phyloP scores from a whole-genome alignment of 2,797 vertebrate species.

The Anisognathus igniventris region DNA sequence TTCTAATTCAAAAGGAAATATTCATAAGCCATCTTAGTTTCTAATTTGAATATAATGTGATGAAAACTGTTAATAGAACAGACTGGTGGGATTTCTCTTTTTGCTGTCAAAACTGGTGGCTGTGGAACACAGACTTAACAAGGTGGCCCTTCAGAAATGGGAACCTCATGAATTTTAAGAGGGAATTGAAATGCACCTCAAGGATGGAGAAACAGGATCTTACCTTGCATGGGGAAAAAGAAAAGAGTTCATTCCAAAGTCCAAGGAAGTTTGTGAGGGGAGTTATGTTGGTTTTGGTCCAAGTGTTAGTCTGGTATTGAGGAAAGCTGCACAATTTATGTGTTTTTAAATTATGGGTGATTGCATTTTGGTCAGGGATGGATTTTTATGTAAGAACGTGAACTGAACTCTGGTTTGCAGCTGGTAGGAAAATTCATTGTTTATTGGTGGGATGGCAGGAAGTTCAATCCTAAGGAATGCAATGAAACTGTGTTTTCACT shows the following conservation, averaged over 20 bases:
- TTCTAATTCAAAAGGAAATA: conserved; percentile 49
- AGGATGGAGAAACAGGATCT: not conserved
- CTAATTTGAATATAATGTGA: not conserved
- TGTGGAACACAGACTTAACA: not conserved
- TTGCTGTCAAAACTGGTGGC: not conserved
- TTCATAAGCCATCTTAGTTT: conserved; percentile 14
- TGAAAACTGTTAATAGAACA: not conserved
- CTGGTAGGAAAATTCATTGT: not conserved
- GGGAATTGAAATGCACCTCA: not conserved
- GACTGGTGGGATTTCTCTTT: not conserved
- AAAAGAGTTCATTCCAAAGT: not conserved
- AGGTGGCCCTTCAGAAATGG: not conserved
- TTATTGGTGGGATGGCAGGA: not conserved
- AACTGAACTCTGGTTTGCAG: not conserved
- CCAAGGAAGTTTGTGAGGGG: not conserved
- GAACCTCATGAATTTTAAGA: not conserved
- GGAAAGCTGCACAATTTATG: fast-evolving
- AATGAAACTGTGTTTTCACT: not conserved
- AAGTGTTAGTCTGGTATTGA: not conserved
- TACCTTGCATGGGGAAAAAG: not conserved
- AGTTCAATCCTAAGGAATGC: not conserved
- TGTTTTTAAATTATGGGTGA: not conserved
- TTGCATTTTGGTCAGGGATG: not conserved
- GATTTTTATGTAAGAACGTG: fast-evolving
- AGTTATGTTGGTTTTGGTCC: not conserved